phyloP scores from a whole-genome alignment of 1,140 invertebrate genomes.

The Drosophila auraria region DNA sequence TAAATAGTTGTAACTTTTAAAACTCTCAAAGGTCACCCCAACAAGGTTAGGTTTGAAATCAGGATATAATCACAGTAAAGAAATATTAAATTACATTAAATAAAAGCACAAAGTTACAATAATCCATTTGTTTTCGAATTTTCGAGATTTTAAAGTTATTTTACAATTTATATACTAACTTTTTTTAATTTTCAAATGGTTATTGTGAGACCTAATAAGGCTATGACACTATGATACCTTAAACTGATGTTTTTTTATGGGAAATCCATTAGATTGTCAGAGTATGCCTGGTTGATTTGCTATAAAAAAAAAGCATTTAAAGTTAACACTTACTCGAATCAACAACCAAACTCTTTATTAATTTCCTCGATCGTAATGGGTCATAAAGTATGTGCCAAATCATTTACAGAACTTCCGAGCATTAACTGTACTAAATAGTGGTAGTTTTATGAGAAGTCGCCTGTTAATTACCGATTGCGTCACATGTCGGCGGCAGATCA shows the following conservation, averaged over 20 bases:
- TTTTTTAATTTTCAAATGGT: background rate
- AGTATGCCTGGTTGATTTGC: background rate
- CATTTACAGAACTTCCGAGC: slow-evolving; percentile 1
- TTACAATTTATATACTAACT: background rate
- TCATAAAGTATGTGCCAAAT: slow-evolving; percentile 5
- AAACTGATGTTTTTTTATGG: background rate
- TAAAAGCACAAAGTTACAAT: too few relatives aligned
- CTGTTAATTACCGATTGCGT: slow-evolving; percentile 40
- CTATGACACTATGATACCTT: background rate
- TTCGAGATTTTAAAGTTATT: background rate
- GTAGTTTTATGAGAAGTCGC: slow-evolving; percentile 7
- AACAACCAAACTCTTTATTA: slow-evolving; percentile 8
- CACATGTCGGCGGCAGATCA: slow-evolving; percentile 44
- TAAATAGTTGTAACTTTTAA: too few relatives aligned
- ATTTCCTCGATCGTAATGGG: slow-evolving; percentile 7
- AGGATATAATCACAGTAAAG: too few relatives aligned
- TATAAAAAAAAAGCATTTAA: background rate
- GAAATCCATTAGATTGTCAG: background rate
- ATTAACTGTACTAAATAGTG: slow-evolving; percentile 3
- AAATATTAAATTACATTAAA: too few relatives aligned
- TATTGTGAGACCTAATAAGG: background rate
- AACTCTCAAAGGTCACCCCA: too few relatives aligned
- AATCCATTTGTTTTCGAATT: too few relatives aligned
- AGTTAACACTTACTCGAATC: background rate
- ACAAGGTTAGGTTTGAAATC: too few relatives aligned